Evolutionary conservation across 2,888 invertebrate species (phyloP).

Genomic region (Lydus trimaculatus): DNA sequence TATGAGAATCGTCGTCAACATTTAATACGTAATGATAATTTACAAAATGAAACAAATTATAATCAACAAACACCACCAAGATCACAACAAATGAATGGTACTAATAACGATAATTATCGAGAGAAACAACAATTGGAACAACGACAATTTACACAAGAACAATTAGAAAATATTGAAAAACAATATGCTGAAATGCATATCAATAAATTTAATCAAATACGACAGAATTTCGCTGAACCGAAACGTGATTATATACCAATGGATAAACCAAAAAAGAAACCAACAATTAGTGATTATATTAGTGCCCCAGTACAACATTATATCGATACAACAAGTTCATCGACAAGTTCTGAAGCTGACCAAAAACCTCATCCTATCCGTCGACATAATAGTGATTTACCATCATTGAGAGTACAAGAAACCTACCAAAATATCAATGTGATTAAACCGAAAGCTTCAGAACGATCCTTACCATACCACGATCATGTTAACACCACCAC

Average conservation of each 20-base stretch:
- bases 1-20: conserved; percentile 51
- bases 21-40: conserved; percentile 48
- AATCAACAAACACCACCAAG: conserved; percentile 49
- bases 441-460: conserved; percentile 57
- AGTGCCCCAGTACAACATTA: conserved; percentile 48
- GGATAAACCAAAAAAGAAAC: conserved; percentile 42
- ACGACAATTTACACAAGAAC: conserved; percentile 19
- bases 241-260: conserved; percentile 48
- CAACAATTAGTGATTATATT: conserved; percentile 44
- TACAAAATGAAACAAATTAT: conserved; percentile 55
- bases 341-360: conserved; percentile 57
- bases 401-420: conserved; percentile 53
- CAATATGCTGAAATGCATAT: conserved; percentile 52
- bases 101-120: conserved; percentile 21
- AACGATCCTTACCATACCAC: conserved; percentile 57
- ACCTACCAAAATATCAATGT: conserved; percentile 52
- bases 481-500: conserved; percentile 32
- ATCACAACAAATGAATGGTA: conserved; percentile 26
- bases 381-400: conserved; percentile 15
- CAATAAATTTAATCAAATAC: conserved; percentile 49
- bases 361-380: conserved; percentile 39
- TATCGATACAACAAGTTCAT: conserved; percentile 57
- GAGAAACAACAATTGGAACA: conserved; percentile 11
- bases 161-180: conserved; percentile 43
- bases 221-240: conserved; percentile 45